Evolutionary conservation across 2,113 vertebrate genomes (phyloP), one percentile per base, ranked within the genome.

Genomic region (Tamias sibiricus): DNA sequence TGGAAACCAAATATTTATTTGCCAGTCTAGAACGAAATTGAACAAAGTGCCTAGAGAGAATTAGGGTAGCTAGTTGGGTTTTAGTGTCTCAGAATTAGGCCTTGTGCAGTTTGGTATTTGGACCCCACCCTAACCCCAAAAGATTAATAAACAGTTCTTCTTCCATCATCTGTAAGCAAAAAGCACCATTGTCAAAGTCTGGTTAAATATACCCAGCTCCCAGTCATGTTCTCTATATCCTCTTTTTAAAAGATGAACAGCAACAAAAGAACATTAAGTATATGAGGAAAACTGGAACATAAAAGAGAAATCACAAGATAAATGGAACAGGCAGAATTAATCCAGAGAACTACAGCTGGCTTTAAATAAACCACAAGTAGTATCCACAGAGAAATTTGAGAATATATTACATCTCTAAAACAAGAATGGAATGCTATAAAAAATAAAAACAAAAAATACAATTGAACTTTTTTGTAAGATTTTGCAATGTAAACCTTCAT

Each of bases 351-450:
- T 77, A 91, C 83, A 85, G 13, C 42, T 44, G 64, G n/a, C 6
- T 91, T 95, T 95, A 94, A 90, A 91, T 85, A 76, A 93, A 68
- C 32, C 87, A 32, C 75, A 83, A 86, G 47, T 87, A 89, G 20
- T 57, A 90, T 83, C 66, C 44, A 59, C 17, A 49, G 87, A 92
- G 83, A 96, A 94, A 92, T 90, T 19, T 86, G 49, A 95, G 47
- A 89, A 72, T 47, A 32, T 95, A 89, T 91, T 96, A 54, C 64
- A 86, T 93, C 22, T 94, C 42, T 93, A 95, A 92, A 95, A 94
- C 66, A 94, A 88, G 75, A 96, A 84, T 77, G 90, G 30, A 84
- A 84, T 90, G 59, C 30, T 90, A 75, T 95, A 95, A 93, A 93
- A 94, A 91, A 75, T 37, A 72, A 95, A 24, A 86, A 54, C n/a